Base-by-base conservation (phyloP, 2,888 invertebrate genomes). In the Tenthredo scrophulariae region DNA sequence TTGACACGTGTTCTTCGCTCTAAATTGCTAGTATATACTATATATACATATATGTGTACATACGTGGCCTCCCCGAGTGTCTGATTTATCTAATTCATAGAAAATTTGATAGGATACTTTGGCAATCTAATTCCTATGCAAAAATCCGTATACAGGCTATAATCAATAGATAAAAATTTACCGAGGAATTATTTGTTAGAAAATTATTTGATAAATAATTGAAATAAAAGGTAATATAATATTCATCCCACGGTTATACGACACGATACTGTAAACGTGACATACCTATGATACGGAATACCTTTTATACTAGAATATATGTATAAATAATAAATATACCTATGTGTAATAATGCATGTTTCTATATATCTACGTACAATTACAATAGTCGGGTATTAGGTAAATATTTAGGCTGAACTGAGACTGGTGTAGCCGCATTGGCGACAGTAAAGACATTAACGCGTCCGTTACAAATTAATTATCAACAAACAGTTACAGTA, bases 321-420 rank as follows among this genome's bases (percentile, higher is more conserved):
- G 22, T 26, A 26, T 62, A 26, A 62, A 62, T 10, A 62, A 62
- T 62, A 62, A 54, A 54, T 54, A 54, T 33, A 33, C 4, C 0
- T 50, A n/a, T n/a, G n/a, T n/a, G 10, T 26, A 62, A 26, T 62
- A 22, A 62, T 62, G 26, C 26, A 62, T 54, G 62, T 22, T 22
- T 26, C 10, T 22, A 26, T 13, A 10, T 80, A 80, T 80, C 22
- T 62, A 58, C 40, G 58, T 26, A 37, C 10, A 40, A 67, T 65
- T 26, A 83, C 83, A 83, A 83, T 83, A 67, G 83, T 70, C 67
- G 43, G 77, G 50, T 50, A 77, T 84, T 85, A 85, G 87, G 87
- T 88, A 91, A 91, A 91, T 90, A 90, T 91, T 91, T 91, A 90
- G 89, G 86, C 90, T 90, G 86, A 75, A 85, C 87, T 87, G 88